phyloP scores from a whole-genome alignment of 2,113 vertebrate species.

The Perca fluviatilis region DNA sequence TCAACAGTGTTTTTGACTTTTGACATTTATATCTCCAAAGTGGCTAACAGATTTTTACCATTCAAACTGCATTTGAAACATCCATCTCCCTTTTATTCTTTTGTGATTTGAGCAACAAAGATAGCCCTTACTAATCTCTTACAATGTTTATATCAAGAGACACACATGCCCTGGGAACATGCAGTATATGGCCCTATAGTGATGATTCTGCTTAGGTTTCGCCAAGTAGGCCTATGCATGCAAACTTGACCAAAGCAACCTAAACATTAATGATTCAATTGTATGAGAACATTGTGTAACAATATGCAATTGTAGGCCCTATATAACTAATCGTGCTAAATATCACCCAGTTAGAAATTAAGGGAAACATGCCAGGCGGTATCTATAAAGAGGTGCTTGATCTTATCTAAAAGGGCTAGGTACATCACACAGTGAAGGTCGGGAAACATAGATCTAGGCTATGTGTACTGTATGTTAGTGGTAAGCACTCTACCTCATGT shows the following conservation, averaged over 20 bases:
- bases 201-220: too few relatives aligned
- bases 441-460: background rate
- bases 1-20: background rate
- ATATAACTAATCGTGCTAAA: background rate
- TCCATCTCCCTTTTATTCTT: background rate
- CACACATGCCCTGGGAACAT: background rate
- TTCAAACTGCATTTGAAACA: background rate
- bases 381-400: background rate
- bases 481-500: slow-evolving; percentile 41
- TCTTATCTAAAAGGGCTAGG: background rate
- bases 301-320: background rate
- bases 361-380: background rate
- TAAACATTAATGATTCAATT: background rate
- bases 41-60: background rate
- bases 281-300: background rate
- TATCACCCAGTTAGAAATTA: background rate
- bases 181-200: too few relatives aligned
- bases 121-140: background rate
- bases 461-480: slow-evolving; percentile 5
- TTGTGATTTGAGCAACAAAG: background rate
- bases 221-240: background rate
- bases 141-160: background rate
- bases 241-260: background rate
- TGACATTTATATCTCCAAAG: background rate
- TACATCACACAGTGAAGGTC: background rate